These are phyloP conservation scores for Sprattus sprattus DNA, from an alignment of 2,113 vertebrate species.

Conservation along the genomic window DNA sequence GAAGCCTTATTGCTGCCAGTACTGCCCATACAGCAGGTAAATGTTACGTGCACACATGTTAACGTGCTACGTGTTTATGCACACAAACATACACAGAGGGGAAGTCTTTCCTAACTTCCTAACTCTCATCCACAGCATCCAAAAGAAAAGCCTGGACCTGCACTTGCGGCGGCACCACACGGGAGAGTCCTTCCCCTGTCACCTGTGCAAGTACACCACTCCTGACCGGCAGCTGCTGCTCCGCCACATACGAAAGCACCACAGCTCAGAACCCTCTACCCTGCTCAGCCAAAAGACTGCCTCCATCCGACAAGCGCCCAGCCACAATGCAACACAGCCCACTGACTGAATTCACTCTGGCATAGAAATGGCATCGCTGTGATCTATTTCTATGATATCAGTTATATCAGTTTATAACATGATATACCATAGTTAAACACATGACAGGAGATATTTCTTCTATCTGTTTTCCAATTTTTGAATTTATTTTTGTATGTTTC, in stretches of 20 bases:
- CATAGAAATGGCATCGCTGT: not conserved
- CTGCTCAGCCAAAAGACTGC: conserved; percentile 12
- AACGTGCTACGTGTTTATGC: not conserved
- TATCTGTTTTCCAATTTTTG: not conserved
- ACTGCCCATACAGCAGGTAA: conserved; percentile 68
- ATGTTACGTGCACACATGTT: not conserved
- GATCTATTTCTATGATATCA: too few species aligned
- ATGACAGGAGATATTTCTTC: too few species aligned
- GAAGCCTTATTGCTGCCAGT: conserved; percentile 63
- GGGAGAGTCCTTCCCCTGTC: conserved; percentile 64
- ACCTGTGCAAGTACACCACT: conserved; percentile 66
- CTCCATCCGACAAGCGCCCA: not conserved
- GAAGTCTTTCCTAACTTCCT: not conserved
- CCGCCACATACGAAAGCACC: conserved; percentile 64
- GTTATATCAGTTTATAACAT: too few species aligned
- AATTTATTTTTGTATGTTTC: not conserved
- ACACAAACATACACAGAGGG: not conserved
- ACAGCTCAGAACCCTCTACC: conserved; percentile 42
- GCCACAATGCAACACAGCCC: not conserved
- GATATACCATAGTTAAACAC: too few species aligned
- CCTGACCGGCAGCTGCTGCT: conserved; percentile 65
- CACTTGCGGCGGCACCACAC: conserved; percentile 63
- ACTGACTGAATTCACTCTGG: not conserved
- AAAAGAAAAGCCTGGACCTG: conserved; percentile 78
- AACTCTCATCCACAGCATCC: conserved; percentile 52